Percentiles rank a stretch among this genome's conserved stretches.
These are phyloP conservation scores for Chlamydotis undulata DNA, from an alignment of 2,113 vertebrate genomes.

Conservation along the genomic window DNA sequence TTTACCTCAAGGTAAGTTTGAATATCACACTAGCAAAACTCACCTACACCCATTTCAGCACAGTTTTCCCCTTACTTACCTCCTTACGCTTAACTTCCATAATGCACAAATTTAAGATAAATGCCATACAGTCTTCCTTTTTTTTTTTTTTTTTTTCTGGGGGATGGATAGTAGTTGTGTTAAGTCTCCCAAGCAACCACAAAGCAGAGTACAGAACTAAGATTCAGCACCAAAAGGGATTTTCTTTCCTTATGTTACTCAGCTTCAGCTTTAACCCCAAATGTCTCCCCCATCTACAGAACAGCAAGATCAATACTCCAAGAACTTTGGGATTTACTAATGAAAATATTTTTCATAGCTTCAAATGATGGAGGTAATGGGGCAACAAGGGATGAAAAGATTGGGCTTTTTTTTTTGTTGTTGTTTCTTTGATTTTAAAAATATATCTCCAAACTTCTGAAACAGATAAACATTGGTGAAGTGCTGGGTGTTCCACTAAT, in stretches of 20 bases:
- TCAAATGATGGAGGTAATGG: not conserved
- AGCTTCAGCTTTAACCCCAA: not conserved
- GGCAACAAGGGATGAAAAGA: not conserved
- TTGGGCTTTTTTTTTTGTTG: rapidly evolving
- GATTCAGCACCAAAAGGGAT: not conserved
- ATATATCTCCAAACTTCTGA: not conserved
- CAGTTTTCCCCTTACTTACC: not conserved
- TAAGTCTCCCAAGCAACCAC: not conserved
- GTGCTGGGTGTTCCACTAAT: not conserved
- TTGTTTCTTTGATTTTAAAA: not conserved
- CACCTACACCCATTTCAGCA: not conserved
- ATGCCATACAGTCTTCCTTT: not conserved
- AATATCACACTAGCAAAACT: not conserved
- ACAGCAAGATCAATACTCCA: not conserved
- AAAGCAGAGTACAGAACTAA: not conserved
- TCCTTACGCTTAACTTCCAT: not conserved
- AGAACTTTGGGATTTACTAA: not conserved
- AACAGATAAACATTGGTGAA: not conserved
- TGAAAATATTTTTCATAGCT: not conserved
- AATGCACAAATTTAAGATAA: not conserved
- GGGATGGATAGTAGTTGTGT: not conserved
- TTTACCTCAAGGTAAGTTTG: not conserved
- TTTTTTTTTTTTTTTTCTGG: not conserved
- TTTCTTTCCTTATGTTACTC: not conserved
- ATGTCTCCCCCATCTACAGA: rapidly evolving